Percentiles rank a stretch among this genome's conserved stretches.
These are phyloP conservation scores for Macaca nemestrina DNA, from an alignment of 2,113 vertebrate genomes.

Conservation along the genomic window DNA sequence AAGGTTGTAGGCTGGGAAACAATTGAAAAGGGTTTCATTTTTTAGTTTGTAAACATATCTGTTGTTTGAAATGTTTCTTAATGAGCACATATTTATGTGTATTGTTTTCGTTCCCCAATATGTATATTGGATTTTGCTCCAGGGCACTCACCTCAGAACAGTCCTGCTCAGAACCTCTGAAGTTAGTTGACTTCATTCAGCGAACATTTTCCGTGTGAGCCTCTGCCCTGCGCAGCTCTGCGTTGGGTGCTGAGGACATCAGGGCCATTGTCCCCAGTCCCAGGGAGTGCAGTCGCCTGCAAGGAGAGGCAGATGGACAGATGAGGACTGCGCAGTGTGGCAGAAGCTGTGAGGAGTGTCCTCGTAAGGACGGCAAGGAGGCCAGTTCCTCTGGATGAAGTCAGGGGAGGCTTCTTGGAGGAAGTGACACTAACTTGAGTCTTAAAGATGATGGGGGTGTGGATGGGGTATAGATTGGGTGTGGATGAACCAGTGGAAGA, in stretches of 20 bases:
- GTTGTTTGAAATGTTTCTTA: neutral
- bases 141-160: too few relatives aligned
- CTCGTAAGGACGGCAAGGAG: neutral
- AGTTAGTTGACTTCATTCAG: neutral
- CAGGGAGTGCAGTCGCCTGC: too few relatives aligned
- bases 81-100: neutral
- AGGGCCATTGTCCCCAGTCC: accelerated
- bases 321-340: neutral
- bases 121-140: neutral
- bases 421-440: neutral
- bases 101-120: neutral
- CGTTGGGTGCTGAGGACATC: neutral
- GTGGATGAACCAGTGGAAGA: neutral
- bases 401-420: neutral
- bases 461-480: too few relatives aligned
- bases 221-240: neutral
- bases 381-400: neutral
- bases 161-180: neutral
- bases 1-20: neutral
- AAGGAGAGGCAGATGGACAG: neutral
- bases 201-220: accelerated
- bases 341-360: neutral
- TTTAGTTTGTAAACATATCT: neutral
- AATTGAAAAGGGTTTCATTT: too few relatives aligned
- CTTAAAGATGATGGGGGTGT: neutral